Evolutionary conservation across 2,888 invertebrate genomes (phyloP).

Genomic region (Andrena marginata): DNA sequence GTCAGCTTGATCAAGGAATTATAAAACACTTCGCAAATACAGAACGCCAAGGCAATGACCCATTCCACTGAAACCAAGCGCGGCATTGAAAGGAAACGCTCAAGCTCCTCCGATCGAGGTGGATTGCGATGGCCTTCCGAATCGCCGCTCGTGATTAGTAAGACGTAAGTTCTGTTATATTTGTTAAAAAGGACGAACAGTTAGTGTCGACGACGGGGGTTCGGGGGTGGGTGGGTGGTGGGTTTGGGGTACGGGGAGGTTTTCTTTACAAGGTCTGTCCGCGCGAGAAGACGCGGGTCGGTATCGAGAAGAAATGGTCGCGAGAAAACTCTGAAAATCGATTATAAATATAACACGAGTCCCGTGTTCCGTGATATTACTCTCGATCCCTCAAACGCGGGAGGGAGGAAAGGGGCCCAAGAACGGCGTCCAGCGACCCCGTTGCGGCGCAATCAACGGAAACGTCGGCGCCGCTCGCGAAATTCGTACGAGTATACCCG

Average conservation of each 20-base stretch:
- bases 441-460: not conserved
- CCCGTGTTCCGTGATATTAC: conserved; percentile 32
- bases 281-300: conserved; percentile 49
- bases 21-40: conserved; percentile 51
- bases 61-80: not conserved
- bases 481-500: conserved; percentile 33
- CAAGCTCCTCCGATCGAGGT: not conserved
- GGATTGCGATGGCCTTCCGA: conserved; percentile 50
- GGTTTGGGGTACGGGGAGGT: conserved; percentile 39
- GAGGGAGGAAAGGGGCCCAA: conserved; percentile 12
- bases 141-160: conserved; percentile 52
- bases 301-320: conserved; percentile 65
- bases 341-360: conserved; percentile 60
- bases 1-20: conserved; percentile 26
- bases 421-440: conserved; percentile 18
- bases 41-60: conserved; percentile 52
- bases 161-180: conserved; percentile 81
- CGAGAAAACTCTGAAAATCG: conserved; percentile 61
- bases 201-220: conserved; percentile 76
- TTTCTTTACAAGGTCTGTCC: conserved; percentile 69
- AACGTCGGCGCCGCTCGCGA: not conserved
- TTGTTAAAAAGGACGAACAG: conserved; percentile 83
- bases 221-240: conserved; percentile 5
- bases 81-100: no score
- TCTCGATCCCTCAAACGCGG: conserved; percentile 2